Evolutionary conservation across 2,888 invertebrate genomes (phyloP).

Genomic region (Philopedon plagiatum): DNA sequence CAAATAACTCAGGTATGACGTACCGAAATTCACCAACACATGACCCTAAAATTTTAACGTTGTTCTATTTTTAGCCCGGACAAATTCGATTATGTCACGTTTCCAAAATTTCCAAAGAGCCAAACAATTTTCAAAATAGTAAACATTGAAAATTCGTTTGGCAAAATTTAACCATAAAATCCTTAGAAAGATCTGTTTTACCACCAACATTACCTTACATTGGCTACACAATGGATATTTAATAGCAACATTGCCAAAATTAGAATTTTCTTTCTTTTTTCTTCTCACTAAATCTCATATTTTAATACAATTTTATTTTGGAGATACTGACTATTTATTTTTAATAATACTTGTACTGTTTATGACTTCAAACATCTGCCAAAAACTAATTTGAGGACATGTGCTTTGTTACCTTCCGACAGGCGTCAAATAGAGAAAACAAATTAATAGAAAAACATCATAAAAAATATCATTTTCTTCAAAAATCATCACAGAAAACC

Average conservation of each 20-base stretch:
- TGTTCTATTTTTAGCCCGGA: background rate
- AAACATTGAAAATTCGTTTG: background rate
- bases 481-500: background rate
- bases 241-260: no score
- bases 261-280: no score
- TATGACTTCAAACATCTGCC: slow-evolving; percentile 22
- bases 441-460: slow-evolving; percentile 6
- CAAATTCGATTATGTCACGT: slow-evolving; percentile 19
- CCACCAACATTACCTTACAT: no score
- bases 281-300: no score
- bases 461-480: slow-evolving; percentile 1
- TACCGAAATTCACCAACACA: background rate
- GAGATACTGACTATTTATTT: slow-evolving; percentile 13
- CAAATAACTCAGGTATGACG: background rate
- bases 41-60: background rate
- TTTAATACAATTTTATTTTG: no score
- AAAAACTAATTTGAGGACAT: slow-evolving; percentile 30
- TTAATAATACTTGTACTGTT: slow-evolving; percentile 3
- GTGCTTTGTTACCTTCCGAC: slow-evolving; percentile 20
- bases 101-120: slow-evolving; percentile 9
- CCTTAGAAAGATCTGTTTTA: no score
- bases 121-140: background rate
- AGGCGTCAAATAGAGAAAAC: slow-evolving; percentile 2
- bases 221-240: no score
- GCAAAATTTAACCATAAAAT: background rate